A percentile compares a stretch with the other conserved stretches of the same genome.
Evolutionary conservation across 1,140 invertebrate species (phyloP).

Genomic region (Heterodera schachtii): DNA sequence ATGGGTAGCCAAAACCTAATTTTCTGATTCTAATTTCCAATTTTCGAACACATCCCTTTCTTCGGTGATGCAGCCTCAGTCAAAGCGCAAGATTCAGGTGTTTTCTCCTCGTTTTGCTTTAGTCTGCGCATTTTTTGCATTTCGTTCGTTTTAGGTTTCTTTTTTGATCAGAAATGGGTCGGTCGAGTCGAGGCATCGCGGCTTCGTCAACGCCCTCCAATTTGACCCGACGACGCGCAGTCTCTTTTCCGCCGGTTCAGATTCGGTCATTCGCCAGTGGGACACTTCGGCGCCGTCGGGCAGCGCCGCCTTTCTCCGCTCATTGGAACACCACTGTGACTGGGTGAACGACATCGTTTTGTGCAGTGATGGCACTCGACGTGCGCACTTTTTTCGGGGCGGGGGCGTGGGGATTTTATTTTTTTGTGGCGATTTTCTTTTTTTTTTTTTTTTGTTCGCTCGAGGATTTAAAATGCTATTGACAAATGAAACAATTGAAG

Average conservation of each 20-base stretch:
- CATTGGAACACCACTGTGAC: conserved; percentile 90
- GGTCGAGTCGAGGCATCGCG: conserved; percentile 82
- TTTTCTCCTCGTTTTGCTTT: background rate
- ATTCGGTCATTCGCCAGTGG: conserved; percentile 97
- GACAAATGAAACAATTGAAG: no score
- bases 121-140: background rate
- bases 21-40: no score
- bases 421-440: no score
- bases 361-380: conserved; percentile 91
- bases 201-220: conserved; percentile 92
- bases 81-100: conserved; percentile 31
- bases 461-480: background rate
- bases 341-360: conserved; percentile 99
- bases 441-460: no score
- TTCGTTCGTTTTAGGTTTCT: conserved; percentile 76
- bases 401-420: no score
- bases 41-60: no score
- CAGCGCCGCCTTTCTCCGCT: conserved; percentile 70
- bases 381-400: conserved; percentile 68
- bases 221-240: conserved; percentile 83
- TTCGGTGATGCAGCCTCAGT: conserved; percentile 2
- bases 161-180: conserved; percentile 96
- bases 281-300: conserved; percentile 68
- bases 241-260: conserved; percentile 93
- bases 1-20: no score